Percentiles rank a stretch among this genome's conserved stretches.
phyloP scores from a whole-genome alignment of 2,888 invertebrate species.

The Loripinus fragilis region DNA sequence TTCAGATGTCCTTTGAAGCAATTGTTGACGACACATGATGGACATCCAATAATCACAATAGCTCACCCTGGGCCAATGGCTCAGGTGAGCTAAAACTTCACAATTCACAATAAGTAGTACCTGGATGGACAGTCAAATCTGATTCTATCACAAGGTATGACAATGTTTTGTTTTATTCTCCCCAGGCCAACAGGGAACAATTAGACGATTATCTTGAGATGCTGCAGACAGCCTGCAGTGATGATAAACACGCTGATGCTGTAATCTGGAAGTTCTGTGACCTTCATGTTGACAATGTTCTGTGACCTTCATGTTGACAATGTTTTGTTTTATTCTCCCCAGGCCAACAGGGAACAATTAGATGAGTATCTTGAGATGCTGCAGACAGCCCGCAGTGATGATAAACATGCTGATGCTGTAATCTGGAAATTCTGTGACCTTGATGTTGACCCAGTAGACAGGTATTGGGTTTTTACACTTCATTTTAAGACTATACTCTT shows the following conservation, averaged over 20 bases:
- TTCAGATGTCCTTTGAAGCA: no score
- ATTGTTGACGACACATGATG: no score
- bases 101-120: no score
- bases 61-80: no score
- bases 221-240: conserved; percentile 63
- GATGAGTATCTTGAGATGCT: conserved; percentile 67
- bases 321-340: conserved; percentile 27
- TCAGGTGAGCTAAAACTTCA: no score
- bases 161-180: conserved; percentile 9
- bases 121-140: no score
- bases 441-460: conserved; percentile 85
- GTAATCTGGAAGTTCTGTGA: conserved; percentile 99
- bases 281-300: conserved; percentile 89
- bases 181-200: conserved; percentile 64
- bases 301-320: no score
- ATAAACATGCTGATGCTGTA: conserved; percentile 87
- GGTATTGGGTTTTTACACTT: no score
- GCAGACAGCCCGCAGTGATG: conserved; percentile 63
- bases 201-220: conserved; percentile 66
- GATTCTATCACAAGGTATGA: no score
- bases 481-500: no score
- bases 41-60: no score
- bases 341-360: conserved; percentile 65
- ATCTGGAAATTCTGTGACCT: conserved; percentile 98
- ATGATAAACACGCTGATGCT: conserved; percentile 85